Evolutionary conservation across 2,797 vertebrate genomes (phyloP).

Genomic region (Megaceryle alcyon): DNA sequence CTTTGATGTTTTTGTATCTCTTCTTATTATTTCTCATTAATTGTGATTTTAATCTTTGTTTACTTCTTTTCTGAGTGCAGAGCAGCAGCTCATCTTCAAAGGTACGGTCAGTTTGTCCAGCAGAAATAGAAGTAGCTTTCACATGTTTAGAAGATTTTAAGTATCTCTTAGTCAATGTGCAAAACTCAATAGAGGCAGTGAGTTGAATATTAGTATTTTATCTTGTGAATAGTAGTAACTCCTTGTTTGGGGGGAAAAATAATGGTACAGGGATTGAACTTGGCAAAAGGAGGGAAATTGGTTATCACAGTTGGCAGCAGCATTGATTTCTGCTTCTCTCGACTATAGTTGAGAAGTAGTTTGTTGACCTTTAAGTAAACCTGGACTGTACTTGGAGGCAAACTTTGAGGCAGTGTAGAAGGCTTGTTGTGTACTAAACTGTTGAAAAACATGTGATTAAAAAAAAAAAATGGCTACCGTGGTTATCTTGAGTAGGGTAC

Average conservation of each 20-base stretch:
- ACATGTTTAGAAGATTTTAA: background rate
- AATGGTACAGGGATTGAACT: background rate
- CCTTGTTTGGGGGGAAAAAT: background rate
- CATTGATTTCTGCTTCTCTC: constrained; percentile 32
- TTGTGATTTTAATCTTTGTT: constrained; percentile 1
- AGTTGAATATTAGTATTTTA: background rate
- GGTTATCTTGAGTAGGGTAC: background rate
- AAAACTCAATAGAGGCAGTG: background rate
- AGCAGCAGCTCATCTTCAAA: constrained; percentile 16
- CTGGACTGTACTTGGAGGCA: background rate
- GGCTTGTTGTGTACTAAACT: background rate
- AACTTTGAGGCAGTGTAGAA: background rate
- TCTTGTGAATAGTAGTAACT: background rate
- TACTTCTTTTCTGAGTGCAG: constrained; percentile 14
- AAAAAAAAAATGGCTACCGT: background rate
- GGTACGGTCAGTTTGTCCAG: background rate
- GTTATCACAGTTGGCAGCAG: constrained; percentile 11
- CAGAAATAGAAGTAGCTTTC: background rate
- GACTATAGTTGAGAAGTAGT: background rate
- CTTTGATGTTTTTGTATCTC: background rate
- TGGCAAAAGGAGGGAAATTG: constrained; percentile 13
- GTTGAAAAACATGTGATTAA: background rate
- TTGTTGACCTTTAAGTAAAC: constrained; percentile 41
- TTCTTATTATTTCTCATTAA: background rate
- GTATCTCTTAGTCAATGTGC: background rate